A percentile compares a stretch with the other conserved stretches of the same genome.
These are phyloP conservation scores for Dipodomys merriami DNA, from an alignment of 2,113 vertebrate species.

Conservation along the genomic window DNA sequence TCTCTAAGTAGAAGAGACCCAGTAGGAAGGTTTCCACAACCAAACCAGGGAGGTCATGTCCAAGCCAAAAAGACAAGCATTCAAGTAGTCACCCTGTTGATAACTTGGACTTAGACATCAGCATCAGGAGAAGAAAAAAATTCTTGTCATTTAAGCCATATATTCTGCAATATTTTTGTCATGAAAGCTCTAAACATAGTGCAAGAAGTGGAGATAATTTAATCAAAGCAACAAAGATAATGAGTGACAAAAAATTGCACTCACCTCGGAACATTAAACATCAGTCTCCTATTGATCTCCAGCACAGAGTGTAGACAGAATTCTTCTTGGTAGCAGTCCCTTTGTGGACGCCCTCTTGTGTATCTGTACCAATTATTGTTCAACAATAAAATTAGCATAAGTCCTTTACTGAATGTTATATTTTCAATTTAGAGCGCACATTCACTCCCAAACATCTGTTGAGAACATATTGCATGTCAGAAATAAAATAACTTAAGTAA, in stretches of 20 bases:
- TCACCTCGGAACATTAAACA: background rate
- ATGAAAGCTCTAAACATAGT: background rate
- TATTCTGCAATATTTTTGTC: background rate
- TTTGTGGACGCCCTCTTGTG: background rate
- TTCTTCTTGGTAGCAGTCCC: background rate
- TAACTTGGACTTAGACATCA: background rate
- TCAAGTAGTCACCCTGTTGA: background rate
- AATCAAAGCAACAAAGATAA: background rate
- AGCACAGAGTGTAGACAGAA: background rate
- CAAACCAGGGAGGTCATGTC: background rate
- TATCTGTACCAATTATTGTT: background rate
- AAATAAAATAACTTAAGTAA: constrained; percentile 23
- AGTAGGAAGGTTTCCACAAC: background rate
- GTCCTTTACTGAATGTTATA: background rate
- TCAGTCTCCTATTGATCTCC: background rate
- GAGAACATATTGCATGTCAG: background rate
- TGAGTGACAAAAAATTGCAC: background rate
- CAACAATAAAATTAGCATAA: background rate
- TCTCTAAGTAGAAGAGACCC: background rate
- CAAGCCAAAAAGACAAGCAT: background rate
- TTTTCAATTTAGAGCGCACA: constrained; percentile 8
- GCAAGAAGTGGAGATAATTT: background rate
- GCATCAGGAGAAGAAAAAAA: background rate
- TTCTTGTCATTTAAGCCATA: background rate
- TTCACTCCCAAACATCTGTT: constrained; percentile 8